Conservation (phyloP, 1,140 invertebrate genomes). For the Druon quercuslanigerum region DNA sequence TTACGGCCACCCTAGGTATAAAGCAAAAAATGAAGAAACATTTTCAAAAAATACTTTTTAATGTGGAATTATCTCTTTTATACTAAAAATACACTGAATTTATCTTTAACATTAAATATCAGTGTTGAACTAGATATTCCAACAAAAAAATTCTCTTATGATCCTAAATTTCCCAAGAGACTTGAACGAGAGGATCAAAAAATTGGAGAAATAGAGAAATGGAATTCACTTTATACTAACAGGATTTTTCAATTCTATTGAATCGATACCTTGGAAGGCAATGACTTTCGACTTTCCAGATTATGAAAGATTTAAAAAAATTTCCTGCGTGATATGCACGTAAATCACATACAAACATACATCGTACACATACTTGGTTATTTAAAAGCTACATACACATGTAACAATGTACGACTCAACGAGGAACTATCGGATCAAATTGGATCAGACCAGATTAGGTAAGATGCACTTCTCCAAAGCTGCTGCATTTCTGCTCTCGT, state of each 20-base stretch:
- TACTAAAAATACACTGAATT: no score
- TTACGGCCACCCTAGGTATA: no score
- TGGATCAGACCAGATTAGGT: conserved; percentile 22
- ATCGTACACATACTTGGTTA: neutral
- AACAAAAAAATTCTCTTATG: conserved; percentile 1
- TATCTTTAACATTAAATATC: neutral
- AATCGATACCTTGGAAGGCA: neutral
- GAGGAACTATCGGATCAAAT: conserved; percentile 2
- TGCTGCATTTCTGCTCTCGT: conserved; percentile 18
- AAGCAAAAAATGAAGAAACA: no score
- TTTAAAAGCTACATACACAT: neutral
- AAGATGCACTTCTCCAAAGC: conserved; percentile 24
- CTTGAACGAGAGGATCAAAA: neutral
- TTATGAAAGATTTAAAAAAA: neutral
- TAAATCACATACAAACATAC: neutral
- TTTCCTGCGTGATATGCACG: neutral
- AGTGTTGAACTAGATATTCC: neutral
- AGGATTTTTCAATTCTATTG: conserved; percentile 6
- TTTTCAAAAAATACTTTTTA: no score
- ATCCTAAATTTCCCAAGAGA: conserved; percentile 22
- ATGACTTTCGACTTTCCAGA: neutral
- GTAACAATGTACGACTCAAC: neutral
- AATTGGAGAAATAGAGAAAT: conserved; percentile 6
- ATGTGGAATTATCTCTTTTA: no score
- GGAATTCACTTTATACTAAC: neutral